Evolutionary conservation across 2,797 vertebrate species (phyloP), one percentile per base, ranked within the genome.

Genomic region (Coreius guichenoti): DNA sequence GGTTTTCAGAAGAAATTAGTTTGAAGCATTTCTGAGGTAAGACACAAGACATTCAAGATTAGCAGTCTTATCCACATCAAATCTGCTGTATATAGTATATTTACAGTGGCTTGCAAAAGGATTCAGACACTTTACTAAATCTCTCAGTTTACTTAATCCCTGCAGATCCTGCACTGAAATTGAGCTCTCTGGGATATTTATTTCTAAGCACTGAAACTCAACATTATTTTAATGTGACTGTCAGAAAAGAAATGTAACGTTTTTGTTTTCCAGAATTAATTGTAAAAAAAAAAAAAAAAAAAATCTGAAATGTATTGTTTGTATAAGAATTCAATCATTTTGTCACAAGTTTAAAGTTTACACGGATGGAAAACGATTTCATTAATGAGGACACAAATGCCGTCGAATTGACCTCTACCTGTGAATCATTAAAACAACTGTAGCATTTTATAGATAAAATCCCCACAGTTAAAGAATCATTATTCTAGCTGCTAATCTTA

Each of bases 361-460:
- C 68, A 73, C 45, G 26, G 39, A 26, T 73, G 76, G 43, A 73
- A 85, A 80, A 80, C 68, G 21, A 79, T n/a, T 49, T 12, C 5
- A 17, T 51, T 74, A 67, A 79, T 54, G 12, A 85, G 29, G 26
- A 70, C 43, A 51, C 33, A 31, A 69, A 77, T 69, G 61, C 23
- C 4, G 3, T 61, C 2, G 1, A 63, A 80, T 16, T 85, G 14
- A 85, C 36, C 43, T 43, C 45, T 54, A 39, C 43, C 77, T 74
- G 84, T 85, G 45, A 80, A 67, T 51, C 69, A 74, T 80, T 74
- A 80, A 74, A 73, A 80, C 47, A 70, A 84, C 73, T 69, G 31
- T 54, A 56, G 82, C 21, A 45, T 31, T 69, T 78, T 84, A 26
- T 33, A 26, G 11, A 70, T 69, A 16, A 65, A 75, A 83, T 33